Base-by-base conservation (phyloP, 1,140 invertebrate species). In the Arctopsyche grandis region DNA sequence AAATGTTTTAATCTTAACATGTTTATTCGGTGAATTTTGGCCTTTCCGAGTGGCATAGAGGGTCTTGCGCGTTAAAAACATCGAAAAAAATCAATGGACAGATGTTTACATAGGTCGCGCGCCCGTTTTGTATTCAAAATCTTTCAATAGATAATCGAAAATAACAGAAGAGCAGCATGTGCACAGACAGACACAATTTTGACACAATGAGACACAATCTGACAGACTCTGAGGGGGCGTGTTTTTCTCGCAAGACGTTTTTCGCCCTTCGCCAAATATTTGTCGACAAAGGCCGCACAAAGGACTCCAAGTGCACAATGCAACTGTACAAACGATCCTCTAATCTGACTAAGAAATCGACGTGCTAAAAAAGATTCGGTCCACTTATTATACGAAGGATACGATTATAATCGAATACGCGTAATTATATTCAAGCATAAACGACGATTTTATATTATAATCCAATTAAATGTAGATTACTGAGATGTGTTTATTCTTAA, bases 91-190 rank as follows among this genome's bases (percentile, higher is more conserved):
- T 79, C 52, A 75, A 79, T 63, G 46, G 77, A 69, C 81, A 82
- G 81, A 80, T 82, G 81, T 82, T 82, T 80, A 60, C 77, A 73
- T 22, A 77, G 75, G 77, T 75, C 81, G 71, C 78, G 75, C 78
- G 78, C 69, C 69, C 38, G 74, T 77, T 70, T 73, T 71, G 5
- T 12, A 12, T 29, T 21, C 16, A 74, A 52, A 46, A 7, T 1
- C 46, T 10, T n/a, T 48, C 46, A 74, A 74, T 74, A 43, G 70
- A 43, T 66, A 7, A 26, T 66, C 14, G 24, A 66, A 16, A 66
- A 66, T 66, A 66, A 66, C 19, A 26, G 60, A 22, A 10, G 19
- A 66, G 21, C 0, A 66, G 60, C 12, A 52, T 52, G 48, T 52
- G 16, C 48, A 52, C 48, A 52, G 56, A 21, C 56, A 60, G 21